These are phyloP conservation scores for Dipodomys spectabilis DNA, from an alignment of 2,113 vertebrate genomes.

Conservation along the genomic window DNA sequence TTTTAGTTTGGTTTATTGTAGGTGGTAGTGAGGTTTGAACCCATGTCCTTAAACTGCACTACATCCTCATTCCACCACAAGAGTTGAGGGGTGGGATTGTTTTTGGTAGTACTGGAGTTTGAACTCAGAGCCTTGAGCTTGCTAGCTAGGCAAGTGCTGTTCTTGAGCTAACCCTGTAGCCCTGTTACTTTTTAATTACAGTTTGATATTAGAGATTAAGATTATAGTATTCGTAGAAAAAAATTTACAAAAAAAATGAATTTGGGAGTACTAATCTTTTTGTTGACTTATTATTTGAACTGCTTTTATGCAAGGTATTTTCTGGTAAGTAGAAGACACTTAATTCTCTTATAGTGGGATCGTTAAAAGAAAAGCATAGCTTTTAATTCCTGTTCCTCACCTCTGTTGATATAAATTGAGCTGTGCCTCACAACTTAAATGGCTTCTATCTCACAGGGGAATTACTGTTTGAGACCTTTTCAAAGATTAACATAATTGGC, in stretches of 20 bases:
- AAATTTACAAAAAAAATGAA: slow-evolving; percentile 27
- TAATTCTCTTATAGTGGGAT: neutral
- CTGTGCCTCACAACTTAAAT: neutral
- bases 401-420: neutral
- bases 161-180: too few relatives aligned
- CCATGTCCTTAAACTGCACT: too few relatives aligned
- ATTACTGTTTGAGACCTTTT: slow-evolving; percentile 39
- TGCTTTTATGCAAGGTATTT: neutral
- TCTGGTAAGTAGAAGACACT: slow-evolving; percentile 15
- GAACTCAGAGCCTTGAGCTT: neutral
- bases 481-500: slow-evolving; percentile 33
- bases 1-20: too few relatives aligned
- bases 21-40: too few relatives aligned
- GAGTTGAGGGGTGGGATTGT: too few relatives aligned
- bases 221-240: neutral
- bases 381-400: slow-evolving; percentile 15
- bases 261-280: slow-evolving; percentile 14
- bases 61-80: too few relatives aligned
- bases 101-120: neutral
- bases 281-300: neutral
- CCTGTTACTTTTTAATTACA: slow-evolving; percentile 48
- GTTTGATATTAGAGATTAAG: neutral
- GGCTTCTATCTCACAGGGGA: neutral
- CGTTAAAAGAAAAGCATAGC: neutral
- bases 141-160: neutral